phyloP scores from a whole-genome alignment of 2,797 vertebrate genomes.

The Cossypha caffra region DNA sequence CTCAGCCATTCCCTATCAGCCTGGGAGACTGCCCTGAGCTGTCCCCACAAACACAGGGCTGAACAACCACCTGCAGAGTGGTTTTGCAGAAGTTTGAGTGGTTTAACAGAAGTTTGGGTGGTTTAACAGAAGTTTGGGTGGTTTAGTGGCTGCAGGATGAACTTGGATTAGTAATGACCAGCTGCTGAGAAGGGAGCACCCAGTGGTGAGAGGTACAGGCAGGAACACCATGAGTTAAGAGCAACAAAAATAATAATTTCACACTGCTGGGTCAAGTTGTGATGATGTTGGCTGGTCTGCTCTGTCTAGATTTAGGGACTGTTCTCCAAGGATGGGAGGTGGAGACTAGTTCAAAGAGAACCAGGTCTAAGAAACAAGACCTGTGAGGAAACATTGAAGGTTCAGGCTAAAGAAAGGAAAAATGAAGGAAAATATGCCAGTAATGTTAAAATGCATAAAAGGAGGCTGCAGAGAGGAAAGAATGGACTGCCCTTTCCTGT shows the following conservation, averaged over 20 bases:
- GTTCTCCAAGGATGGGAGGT: not conserved
- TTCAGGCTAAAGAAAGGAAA: not conserved
- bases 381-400: not conserved
- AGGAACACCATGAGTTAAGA: not conserved
- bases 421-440: not conserved
- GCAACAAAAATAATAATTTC: not conserved
- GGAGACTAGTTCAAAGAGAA: not conserved
- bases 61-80: rapidly evolving
- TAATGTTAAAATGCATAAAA: not conserved
- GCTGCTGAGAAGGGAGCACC: not conserved
- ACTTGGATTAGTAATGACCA: not conserved
- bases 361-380: not conserved
- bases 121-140: not conserved
- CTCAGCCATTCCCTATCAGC: not conserved
- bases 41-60: not conserved
- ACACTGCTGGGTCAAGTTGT: not conserved
- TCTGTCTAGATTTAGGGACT: not conserved
- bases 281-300: not conserved
- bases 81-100: not conserved
- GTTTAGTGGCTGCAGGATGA: not conserved
- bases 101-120: not conserved
- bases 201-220: not conserved
- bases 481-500: not conserved
- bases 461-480: not conserved
- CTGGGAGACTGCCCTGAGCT: not conserved